These are phyloP conservation scores for Eilema depressum DNA, from an alignment of 2,888 invertebrate genomes.

Conservation along the genomic window DNA sequence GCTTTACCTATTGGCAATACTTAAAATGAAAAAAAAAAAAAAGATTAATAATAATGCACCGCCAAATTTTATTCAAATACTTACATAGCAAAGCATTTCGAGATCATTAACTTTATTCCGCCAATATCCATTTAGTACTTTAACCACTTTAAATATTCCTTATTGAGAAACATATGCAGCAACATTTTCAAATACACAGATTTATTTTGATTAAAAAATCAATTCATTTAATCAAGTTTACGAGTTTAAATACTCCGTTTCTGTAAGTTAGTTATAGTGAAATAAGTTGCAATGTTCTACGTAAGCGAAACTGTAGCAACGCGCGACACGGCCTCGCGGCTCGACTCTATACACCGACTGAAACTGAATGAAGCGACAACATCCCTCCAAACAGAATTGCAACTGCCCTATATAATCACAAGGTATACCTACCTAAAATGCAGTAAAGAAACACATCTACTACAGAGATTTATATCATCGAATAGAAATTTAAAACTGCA, in stretches of 20 bases:
- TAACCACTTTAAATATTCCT: constrained; percentile 33
- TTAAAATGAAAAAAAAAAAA: not conserved
- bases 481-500: constrained; percentile 11
- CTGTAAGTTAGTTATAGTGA: not conserved
- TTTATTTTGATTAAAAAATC: not conserved
- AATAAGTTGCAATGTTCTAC: constrained; percentile 32
- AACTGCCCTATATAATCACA: constrained; percentile 39
- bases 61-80: constrained; percentile 49
- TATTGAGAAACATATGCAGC: not conserved
- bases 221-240: not conserved
- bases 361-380: constrained; percentile 31
- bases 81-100: constrained; percentile 83
- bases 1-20: not conserved
- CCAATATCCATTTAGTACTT: constrained; percentile 43
- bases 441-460: constrained; percentile 2
- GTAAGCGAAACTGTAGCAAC: constrained; percentile 22
- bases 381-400: constrained; percentile 33
- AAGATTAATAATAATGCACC: not conserved
- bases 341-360: constrained; percentile 43
- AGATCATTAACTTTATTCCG: constrained; percentile 56
- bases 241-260: not conserved
- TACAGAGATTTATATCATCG: constrained; percentile 4
- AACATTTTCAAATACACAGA: constrained; percentile 3
- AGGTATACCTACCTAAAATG: constrained; percentile 26
- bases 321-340: constrained; percentile 46